Evolutionary conservation across 2,113 vertebrate genomes (phyloP).

Genomic region (Cyanoramphus novaezelandiae): DNA sequence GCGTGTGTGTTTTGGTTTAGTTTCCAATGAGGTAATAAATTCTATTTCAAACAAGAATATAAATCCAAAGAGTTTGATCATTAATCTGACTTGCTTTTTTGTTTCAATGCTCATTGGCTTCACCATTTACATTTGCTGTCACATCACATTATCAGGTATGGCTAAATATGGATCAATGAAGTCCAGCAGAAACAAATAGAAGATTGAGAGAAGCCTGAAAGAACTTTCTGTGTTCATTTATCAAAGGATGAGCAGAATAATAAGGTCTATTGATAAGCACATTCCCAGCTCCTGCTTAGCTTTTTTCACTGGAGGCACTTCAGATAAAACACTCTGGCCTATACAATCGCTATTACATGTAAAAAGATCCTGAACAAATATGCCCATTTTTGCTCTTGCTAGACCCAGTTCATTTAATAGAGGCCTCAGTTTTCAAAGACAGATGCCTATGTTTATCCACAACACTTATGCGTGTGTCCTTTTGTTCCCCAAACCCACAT

Average conservation of each 20-base stretch:
- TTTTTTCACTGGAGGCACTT: neutral
- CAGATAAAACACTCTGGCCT: neutral
- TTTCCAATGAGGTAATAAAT: slow-evolving; percentile 11
- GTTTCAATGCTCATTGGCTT: neutral
- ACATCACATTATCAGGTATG: neutral
- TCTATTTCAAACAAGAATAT: neutral
- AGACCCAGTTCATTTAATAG: neutral
- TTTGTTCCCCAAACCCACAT: neutral
- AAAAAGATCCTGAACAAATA: accelerated
- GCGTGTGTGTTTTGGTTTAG: neutral
- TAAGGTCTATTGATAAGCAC: slow-evolving; percentile 10
- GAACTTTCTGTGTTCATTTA: slow-evolving; percentile 16
- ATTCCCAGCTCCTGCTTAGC: neutral
- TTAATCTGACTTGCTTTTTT: neutral
- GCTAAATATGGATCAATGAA: slow-evolving; percentile 32
- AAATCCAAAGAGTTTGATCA: neutral
- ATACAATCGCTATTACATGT: neutral
- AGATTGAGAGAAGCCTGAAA: slow-evolving; percentile 11
- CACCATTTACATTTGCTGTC: slow-evolving; percentile 6
- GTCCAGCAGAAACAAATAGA: neutral
- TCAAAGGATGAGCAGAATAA: slow-evolving; percentile 37
- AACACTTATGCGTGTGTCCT: neutral
- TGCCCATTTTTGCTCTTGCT: neutral
- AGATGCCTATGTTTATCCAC: neutral
- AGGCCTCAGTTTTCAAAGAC: neutral